These are phyloP conservation scores for Maniola jurtina DNA, from an alignment of 1,140 invertebrate genomes.

Conservation along the genomic window DNA sequence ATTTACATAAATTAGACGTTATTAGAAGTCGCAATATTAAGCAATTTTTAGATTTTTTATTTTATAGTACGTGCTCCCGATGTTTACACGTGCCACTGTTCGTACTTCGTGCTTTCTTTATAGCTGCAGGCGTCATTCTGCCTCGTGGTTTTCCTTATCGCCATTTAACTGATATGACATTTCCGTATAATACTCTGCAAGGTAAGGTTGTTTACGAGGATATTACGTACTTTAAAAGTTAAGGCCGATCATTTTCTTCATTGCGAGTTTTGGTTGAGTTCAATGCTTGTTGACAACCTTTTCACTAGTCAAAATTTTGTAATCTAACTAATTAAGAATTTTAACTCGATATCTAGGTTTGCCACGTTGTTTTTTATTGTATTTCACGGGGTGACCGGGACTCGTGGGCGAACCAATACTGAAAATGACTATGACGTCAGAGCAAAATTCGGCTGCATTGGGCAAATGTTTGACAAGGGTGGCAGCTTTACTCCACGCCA, in stretches of 20 bases:
- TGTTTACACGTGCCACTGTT: constrained; percentile 43
- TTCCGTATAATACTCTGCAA: constrained; percentile 34
- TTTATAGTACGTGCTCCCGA: constrained; percentile 43
- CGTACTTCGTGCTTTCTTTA: constrained; percentile 45
- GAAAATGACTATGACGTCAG: too few species aligned
- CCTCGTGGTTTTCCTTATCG: constrained; percentile 45
- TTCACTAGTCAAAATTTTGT: too few species aligned
- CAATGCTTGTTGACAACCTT: too few species aligned
- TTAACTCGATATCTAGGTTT: too few species aligned
- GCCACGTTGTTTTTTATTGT: too few species aligned
- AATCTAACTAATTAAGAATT: too few species aligned
- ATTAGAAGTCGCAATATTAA: background rate
- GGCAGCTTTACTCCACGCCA: too few species aligned
- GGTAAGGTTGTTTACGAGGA: constrained; percentile 34
- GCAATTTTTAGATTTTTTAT: constrained; percentile 1
- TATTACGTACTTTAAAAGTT: constrained; percentile 35
- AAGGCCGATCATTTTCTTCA: constrained; percentile 31
- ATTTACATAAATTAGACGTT: background rate
- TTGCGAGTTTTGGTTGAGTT: background rate
- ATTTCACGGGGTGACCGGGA: too few species aligned
- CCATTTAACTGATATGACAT: constrained; percentile 37
- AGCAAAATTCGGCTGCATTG: too few species aligned
- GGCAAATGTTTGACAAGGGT: too few species aligned
- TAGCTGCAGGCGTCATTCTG: constrained; percentile 26
- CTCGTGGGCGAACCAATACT: too few species aligned